Evolutionary conservation across 2,113 vertebrate species (phyloP).

Genomic region (Peromyscus maniculatus): DNA sequence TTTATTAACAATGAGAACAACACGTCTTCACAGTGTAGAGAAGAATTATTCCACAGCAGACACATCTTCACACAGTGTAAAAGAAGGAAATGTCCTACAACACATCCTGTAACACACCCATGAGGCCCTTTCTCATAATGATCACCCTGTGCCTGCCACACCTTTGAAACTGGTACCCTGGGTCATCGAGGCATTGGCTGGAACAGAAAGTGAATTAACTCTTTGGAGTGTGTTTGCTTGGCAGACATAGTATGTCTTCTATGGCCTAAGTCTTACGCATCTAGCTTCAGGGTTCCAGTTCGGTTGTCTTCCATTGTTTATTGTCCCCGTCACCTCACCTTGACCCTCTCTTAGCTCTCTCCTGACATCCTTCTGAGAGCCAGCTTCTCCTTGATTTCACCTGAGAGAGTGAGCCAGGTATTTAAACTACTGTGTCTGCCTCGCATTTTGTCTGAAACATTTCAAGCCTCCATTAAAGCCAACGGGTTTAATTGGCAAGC

Average conservation of each 20-base stretch:
- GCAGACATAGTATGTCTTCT: background rate
- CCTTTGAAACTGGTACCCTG: background rate
- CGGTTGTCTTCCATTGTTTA: background rate
- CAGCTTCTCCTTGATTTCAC: background rate
- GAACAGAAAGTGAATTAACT: slow-evolving; percentile 19
- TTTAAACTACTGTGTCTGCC: background rate
- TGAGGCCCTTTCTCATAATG: background rate
- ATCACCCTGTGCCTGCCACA: background rate
- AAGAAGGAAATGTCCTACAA: background rate
- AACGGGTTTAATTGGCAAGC: background rate
- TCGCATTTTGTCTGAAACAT: background rate
- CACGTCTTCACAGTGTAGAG: background rate
- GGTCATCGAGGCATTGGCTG: background rate
- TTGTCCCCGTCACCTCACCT: too few species aligned
- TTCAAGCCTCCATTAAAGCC: background rate
- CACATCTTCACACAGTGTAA: background rate
- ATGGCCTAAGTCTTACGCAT: background rate
- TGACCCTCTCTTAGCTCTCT: background rate
- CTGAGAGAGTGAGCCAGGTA: background rate
- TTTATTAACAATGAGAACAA: background rate
- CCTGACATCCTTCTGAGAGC: background rate
- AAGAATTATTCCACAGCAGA: background rate
- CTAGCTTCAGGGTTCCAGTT: background rate
- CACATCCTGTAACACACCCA: background rate
- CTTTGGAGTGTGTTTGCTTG: background rate